A percentile compares a stretch with the other conserved stretches of the same genome.
Conservation (phyloP, 2,888 invertebrate genomes). For the Drosophila rubida region DNA sequence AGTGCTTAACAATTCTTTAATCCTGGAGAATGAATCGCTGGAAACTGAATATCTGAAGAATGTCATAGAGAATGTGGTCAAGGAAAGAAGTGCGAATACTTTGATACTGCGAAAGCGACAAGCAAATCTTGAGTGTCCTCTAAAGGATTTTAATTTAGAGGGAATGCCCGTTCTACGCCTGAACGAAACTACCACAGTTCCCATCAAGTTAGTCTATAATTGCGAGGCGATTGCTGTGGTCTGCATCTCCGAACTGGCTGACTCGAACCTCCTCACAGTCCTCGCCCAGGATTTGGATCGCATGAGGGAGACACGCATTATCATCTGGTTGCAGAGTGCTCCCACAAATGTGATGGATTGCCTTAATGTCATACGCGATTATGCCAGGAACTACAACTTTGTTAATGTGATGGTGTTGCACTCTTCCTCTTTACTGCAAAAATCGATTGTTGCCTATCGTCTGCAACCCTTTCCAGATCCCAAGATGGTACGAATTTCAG, state of each 20-base stretch:
- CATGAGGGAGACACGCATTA: constrained; percentile 21
- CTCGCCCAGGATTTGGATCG: constrained; percentile 18
- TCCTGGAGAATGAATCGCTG: not conserved
- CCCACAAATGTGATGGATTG: not conserved
- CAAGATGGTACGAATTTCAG: not conserved
- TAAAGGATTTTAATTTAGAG: not conserved
- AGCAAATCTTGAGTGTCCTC: not conserved
- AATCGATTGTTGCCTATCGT: not conserved
- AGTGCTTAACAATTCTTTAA: not conserved
- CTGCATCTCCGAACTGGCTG: constrained; percentile 20
- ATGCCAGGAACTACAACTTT: not conserved
- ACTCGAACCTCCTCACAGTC: constrained; percentile 8
- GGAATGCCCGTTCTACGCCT: constrained; percentile 9
- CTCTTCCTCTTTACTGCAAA: not conserved
- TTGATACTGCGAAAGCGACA: constrained; percentile 20
- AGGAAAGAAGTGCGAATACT: constrained; percentile 2
- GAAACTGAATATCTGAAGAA: constrained; percentile 7
- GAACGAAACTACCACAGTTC: not conserved
- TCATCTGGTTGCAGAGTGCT: constrained; percentile 22
- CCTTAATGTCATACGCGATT: not conserved
- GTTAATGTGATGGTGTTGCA: constrained; percentile 23
- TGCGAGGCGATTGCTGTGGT: constrained; percentile 11
- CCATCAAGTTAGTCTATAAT: constrained; percentile 9
- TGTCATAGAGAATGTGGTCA: not conserved
- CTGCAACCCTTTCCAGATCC: constrained; percentile 29